Evolutionary conservation across 2,888 invertebrate species (phyloP), one percentile per base, ranked within the genome.

Genomic region (Dastarcus helophoroides): DNA sequence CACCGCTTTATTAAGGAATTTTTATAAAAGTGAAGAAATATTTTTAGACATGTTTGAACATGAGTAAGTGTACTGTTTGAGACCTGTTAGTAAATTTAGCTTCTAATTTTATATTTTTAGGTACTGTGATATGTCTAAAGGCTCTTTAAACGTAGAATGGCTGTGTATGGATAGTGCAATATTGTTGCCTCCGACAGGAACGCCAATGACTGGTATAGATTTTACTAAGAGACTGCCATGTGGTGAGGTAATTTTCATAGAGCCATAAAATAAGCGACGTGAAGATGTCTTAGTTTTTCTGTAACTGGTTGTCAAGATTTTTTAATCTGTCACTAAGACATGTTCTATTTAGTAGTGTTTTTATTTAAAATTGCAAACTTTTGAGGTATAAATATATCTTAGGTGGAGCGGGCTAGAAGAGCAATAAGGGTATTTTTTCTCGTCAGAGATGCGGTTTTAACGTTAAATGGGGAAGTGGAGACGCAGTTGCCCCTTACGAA

Each of bases 21-120:
- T 89, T 63, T 94, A 91, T 62, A 94, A 93, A 73, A 86, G 88
- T 47, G 95, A 97, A 64, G 95, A 97, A 54, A 91, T 97, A 48
- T 98, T 98, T 64, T 66, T 97, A 34, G 97, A 98, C 58, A 85
- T 98, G 76, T 98, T 98, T 60, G 97, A 98, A 63, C 93, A 95
- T 59, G 97, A 98, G 69, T 75, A 49, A 56, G 55, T 51, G 11
- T 19, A 26, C 6, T 17, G 19, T 17, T 7, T 17, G 8, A 7
- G 6, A 17, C 6, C 8, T n/a, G 6, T 17, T 17, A 17, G 6
- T 17, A 7, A 17, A 17, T n/a, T 17, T 17, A 17, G 6, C 19
- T n/a, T 17, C 6, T 17, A 17, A 23, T 8, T 7, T 23, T 23
- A 23, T 7, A 9, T 23, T 23, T 48, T 19, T 43, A 73, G 73